Evolutionary conservation across 2,797 vertebrate genomes (phyloP), one percentile per base, ranked within the genome.

Genomic region (Helostoma temminkii): DNA sequence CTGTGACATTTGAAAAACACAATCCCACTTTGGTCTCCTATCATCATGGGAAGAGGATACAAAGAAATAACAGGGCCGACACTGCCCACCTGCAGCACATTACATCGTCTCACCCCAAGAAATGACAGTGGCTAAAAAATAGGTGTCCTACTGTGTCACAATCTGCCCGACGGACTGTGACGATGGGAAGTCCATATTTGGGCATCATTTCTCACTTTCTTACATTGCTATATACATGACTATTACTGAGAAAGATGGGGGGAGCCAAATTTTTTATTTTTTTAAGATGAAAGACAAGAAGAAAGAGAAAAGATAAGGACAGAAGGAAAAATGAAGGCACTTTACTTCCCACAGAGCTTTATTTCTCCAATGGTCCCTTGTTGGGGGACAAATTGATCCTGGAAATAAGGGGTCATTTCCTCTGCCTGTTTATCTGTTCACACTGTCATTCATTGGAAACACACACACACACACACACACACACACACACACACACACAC

Each of bases 361-460:
- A 86, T 88, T 85, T 85, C 72, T 76, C 78, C 81, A 72, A 82
- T 80, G 85, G 85, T 81, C 73, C 74, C 81, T 89, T 82, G 80
- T 88, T 70, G 82, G 77, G 74, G 76, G 76, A 81, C 82, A 93
- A 92, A 93, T 91, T 94, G 88, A 93, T 89, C 88, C 76, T 71
- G 66, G 79, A 89, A 91, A 92, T 91, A 84, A 88, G 76, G 88
- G 87, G 84, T 90, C 93, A 94, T 88, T 92, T 87, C 83, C 82
- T 82, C 81, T 48, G 82, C 71, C 86, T 86, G 86, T 89, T 91
- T 88, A 88, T 88, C 86, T 87, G 87, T 63, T 82, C 80, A 65
- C 70, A 81, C 66, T 66, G 72, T 71, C 83, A 88, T 88, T 70
- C 74, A 28, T 67, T 22, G 68, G 66, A 58, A 59, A 72, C 71